Evolutionary conservation across 1,140 invertebrate genomes (phyloP).

Genomic region (Bathynomus jamesi): DNA sequence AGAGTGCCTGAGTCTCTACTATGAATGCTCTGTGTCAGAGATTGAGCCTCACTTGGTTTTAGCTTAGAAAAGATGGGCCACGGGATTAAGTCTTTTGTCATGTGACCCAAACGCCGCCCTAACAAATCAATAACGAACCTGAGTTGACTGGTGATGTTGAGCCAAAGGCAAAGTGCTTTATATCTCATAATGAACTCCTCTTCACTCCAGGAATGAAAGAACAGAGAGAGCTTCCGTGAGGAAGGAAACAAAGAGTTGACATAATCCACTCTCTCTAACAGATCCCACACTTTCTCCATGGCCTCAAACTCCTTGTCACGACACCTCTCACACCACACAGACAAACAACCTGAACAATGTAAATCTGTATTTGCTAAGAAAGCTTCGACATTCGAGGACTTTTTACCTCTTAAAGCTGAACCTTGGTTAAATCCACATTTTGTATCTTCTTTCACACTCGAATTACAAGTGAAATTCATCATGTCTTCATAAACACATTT

Average conservation of each 20-base stretch:
- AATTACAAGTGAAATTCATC: slow-evolving; percentile 24
- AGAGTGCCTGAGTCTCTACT: background rate
- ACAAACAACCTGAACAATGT: slow-evolving; percentile 50
- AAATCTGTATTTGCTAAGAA: slow-evolving; percentile 65
- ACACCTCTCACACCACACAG: slow-evolving; percentile 61
- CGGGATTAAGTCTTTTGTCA: slow-evolving; percentile 40
- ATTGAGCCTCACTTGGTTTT: background rate
- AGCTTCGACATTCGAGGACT: slow-evolving; percentile 41
- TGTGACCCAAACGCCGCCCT: slow-evolving; percentile 60
- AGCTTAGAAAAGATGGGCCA: slow-evolving; percentile 41
- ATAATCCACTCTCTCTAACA: slow-evolving; percentile 62
- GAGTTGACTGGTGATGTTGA: slow-evolving; percentile 76
- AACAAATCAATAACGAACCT: slow-evolving; percentile 69
- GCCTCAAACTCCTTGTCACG: slow-evolving; percentile 60
- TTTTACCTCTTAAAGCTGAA: background rate
- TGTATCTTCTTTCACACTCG: background rate
- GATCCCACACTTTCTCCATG: slow-evolving; percentile 59
- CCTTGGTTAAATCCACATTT: background rate
- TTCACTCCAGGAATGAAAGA: slow-evolving; percentile 63
- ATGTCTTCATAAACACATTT: slow-evolving; percentile 19
- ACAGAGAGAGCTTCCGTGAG: slow-evolving; percentile 61
- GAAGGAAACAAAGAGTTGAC: slow-evolving; percentile 74
- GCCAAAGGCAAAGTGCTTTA: slow-evolving; percentile 78
- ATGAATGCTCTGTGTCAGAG: background rate
- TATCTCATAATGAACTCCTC: slow-evolving; percentile 57